Conservation (phyloP, 2,888 invertebrate genomes). For the Pachydiplax longipennis region DNA sequence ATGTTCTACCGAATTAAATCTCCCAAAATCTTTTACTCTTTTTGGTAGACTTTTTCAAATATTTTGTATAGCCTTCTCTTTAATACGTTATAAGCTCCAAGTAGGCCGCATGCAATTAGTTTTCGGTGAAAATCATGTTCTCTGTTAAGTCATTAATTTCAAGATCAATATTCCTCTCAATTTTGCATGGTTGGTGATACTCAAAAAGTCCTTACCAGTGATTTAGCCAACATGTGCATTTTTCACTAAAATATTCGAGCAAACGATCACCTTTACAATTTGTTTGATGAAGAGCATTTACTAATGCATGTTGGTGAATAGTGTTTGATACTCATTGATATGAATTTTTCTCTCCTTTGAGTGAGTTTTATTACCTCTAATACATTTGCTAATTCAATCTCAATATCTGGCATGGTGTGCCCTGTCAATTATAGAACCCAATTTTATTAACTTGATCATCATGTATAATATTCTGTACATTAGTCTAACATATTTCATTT, state of each 20-base stretch:
- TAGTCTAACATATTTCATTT: no score
- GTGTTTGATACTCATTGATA: not conserved
- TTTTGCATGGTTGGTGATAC: conserved; percentile 9
- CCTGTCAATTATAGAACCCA: not conserved
- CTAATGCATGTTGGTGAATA: not conserved
- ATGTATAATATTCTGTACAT: no score
- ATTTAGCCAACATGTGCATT: not conserved
- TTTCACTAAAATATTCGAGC: not conserved
- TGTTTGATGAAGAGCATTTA: conserved; percentile 7
- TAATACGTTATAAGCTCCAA: not conserved
- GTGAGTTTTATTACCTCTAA: not conserved
- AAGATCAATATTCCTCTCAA: not conserved
- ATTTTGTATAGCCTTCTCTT: not conserved
- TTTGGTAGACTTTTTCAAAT: not conserved
- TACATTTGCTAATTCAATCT: not conserved
- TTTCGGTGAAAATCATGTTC: not conserved
- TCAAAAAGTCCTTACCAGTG: not conserved
- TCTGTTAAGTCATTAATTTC: not conserved
- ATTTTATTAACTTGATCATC: no score
- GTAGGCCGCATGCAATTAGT: not conserved
- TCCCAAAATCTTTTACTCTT: not conserved
- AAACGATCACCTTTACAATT: not conserved
- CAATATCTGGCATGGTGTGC: not conserved
- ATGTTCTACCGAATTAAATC: not conserved
- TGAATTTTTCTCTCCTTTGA: not conserved